A percentile compares a stretch with the other conserved stretches of the same genome.
Conservation (phyloP, 2,888 invertebrate species). For the Rhamphomyia laevipes region DNA sequence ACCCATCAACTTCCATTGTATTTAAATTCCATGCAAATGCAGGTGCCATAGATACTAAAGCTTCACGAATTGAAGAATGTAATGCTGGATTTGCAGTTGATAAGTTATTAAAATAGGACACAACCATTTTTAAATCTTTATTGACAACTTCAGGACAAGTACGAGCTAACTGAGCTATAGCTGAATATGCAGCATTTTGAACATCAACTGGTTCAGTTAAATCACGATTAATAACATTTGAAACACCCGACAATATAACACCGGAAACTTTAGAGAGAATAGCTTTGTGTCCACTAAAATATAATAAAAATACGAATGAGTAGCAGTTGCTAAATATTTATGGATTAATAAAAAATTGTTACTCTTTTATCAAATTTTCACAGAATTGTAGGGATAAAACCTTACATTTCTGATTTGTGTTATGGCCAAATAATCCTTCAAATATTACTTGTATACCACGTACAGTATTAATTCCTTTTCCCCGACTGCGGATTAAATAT, state of each 20-base stretch:
- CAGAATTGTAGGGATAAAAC: constrained; percentile 71
- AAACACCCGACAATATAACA: constrained; percentile 32
- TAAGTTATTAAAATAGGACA: constrained; percentile 33
- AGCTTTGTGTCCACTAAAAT: constrained; percentile 28
- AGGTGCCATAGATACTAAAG: constrained; percentile 53
- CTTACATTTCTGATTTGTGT: constrained; percentile 72
- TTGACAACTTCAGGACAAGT: constrained; percentile 47
- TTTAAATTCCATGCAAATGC: constrained; percentile 43
- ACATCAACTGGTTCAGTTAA: constrained; percentile 34
- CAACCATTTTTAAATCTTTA: constrained; percentile 46
- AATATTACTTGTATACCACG: constrained; percentile 81
- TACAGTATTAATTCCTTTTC: constrained; percentile 60
- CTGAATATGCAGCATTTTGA: constrained; percentile 39
- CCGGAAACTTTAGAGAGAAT: constrained; percentile 33
- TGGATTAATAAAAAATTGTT: constrained; percentile 32
- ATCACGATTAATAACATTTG: constrained; percentile 32
- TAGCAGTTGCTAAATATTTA: neutral
- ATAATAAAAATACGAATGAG: neutral
- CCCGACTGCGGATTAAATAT: constrained; percentile 63
- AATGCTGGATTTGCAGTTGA: constrained; percentile 39
- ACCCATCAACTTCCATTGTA: constrained; percentile 20
- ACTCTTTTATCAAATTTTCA: constrained; percentile 69
- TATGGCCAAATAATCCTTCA: constrained; percentile 72
- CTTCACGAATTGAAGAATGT: constrained; percentile 54
- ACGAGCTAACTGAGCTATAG: constrained; percentile 40